phyloP scores from a whole-genome alignment of 1,140 invertebrate species.

The Odontomachus brunneus region DNA sequence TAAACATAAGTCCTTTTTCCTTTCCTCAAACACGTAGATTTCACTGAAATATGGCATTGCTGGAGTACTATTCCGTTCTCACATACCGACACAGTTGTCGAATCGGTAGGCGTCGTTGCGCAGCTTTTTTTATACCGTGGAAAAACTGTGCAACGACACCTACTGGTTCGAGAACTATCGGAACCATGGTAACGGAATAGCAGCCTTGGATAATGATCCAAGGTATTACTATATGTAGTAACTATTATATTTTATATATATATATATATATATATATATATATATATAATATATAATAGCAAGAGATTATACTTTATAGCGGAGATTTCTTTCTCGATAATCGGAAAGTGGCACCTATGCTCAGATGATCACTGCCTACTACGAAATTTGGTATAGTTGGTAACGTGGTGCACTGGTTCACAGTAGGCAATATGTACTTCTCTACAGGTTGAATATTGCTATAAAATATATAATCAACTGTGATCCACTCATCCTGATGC shows the following conservation, averaged over 20 bases:
- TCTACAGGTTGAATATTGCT: slow-evolving; percentile 87
- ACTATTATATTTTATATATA: slow-evolving; percentile 19
- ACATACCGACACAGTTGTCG: too few species aligned
- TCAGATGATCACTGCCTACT: slow-evolving; percentile 92
- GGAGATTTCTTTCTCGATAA: slow-evolving; percentile 72
- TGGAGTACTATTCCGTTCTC: too few species aligned
- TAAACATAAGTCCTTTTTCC: too few species aligned
- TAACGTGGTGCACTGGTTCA: slow-evolving; percentile 86
- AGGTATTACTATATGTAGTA: too few species aligned
- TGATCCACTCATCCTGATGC: slow-evolving; percentile 91
- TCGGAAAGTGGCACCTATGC: slow-evolving; percentile 88
- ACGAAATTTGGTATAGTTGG: slow-evolving; percentile 90
- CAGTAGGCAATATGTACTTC: slow-evolving; percentile 88
- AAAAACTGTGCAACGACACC: too few species aligned
- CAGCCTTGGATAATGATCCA: too few species aligned
- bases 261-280: not conserved
- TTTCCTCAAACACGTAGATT: too few species aligned
- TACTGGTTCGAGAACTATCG: too few species aligned
- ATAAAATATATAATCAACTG: slow-evolving; percentile 93
- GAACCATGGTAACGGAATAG: too few species aligned
- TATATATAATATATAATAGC: not conserved
- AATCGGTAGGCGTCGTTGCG: too few species aligned
- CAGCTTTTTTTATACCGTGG: too few species aligned
- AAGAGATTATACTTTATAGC: slow-evolving; percentile 11
- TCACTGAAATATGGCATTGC: too few species aligned